Conservation (phyloP, 2,888 invertebrate species). For the Lasiommata megera region DNA sequence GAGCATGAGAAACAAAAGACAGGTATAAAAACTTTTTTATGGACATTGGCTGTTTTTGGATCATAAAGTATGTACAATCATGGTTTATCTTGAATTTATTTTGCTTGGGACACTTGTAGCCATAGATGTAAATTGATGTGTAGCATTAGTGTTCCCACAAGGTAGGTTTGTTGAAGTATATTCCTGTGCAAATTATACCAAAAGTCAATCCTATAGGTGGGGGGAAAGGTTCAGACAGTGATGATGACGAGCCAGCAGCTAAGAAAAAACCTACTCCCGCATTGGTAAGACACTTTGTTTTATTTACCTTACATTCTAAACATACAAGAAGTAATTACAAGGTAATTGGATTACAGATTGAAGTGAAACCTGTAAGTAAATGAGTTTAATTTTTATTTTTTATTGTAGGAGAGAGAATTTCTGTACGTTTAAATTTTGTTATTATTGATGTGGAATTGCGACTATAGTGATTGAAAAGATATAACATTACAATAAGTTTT, state of each 20-base stretch:
- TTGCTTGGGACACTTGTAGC: constrained; percentile 61
- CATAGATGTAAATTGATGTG: constrained; percentile 64
- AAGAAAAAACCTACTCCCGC: constrained; percentile 87
- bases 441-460: too few species aligned
- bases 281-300: constrained; percentile 53
- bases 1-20: constrained; percentile 95
- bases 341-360: constrained; percentile 35
- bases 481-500: too few species aligned
- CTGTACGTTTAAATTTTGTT: constrained; percentile 8
- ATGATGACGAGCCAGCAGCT: constrained; percentile 90
- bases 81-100: constrained; percentile 47
- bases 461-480: too few species aligned
- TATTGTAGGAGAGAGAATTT: background rate
- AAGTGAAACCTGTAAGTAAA: constrained; percentile 34
- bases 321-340: constrained; percentile 15
- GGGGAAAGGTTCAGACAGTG: constrained; percentile 89
- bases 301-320: constrained; percentile 14
- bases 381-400: constrained; percentile 19
- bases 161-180: constrained; percentile 38
- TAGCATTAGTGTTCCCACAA: constrained; percentile 54
- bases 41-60: constrained; percentile 54
- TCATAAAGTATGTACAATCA: constrained; percentile 66
- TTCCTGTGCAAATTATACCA: constrained; percentile 34
- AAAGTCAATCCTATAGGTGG: constrained; percentile 65
- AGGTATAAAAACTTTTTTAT: constrained; percentile 69